These are phyloP conservation scores for Micrasema longulum DNA, from an alignment of 1,140 invertebrate genomes.

Conservation along the genomic window DNA sequence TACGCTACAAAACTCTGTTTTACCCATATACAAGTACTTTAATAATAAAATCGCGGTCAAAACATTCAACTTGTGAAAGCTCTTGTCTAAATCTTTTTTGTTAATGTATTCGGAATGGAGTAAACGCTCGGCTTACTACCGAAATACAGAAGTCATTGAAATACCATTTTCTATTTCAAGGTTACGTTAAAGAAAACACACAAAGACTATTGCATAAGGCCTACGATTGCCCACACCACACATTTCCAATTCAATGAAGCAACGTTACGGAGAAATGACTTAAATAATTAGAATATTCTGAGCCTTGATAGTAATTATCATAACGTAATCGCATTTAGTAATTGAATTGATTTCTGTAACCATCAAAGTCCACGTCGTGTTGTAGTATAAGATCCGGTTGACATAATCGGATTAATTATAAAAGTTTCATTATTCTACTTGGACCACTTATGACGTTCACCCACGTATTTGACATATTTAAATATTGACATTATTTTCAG, in stretches of 20 bases:
- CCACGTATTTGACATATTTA: too few relatives aligned
- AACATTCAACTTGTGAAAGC: too few relatives aligned
- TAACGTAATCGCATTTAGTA: conserved; percentile 19
- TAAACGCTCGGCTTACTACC: too few relatives aligned
- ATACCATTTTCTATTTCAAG: background rate
- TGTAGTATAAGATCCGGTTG: background rate
- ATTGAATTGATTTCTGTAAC: conserved; percentile 1
- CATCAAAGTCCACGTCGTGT: too few relatives aligned
- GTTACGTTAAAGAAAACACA: conserved; percentile 6
- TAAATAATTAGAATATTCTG: background rate
- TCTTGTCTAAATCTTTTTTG: too few relatives aligned
- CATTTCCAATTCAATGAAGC: conserved; percentile 17
- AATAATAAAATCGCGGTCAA: too few relatives aligned
- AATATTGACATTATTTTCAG: too few relatives aligned
- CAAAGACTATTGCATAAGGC: conserved; percentile 10
- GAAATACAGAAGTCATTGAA: too few relatives aligned
- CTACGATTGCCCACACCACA: background rate
- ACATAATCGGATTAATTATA: conserved; percentile 23
- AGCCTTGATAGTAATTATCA: conserved; percentile 4
- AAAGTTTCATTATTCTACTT: conserved; percentile 1
- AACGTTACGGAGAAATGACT: conserved; percentile 3
- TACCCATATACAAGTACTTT: too few relatives aligned
- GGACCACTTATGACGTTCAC: background rate
- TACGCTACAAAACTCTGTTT: too few relatives aligned
- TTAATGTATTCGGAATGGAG: too few relatives aligned